Evolutionary conservation across 2,888 invertebrate genomes (phyloP).

Genomic region (Glyphotaelius pellucidus): DNA sequence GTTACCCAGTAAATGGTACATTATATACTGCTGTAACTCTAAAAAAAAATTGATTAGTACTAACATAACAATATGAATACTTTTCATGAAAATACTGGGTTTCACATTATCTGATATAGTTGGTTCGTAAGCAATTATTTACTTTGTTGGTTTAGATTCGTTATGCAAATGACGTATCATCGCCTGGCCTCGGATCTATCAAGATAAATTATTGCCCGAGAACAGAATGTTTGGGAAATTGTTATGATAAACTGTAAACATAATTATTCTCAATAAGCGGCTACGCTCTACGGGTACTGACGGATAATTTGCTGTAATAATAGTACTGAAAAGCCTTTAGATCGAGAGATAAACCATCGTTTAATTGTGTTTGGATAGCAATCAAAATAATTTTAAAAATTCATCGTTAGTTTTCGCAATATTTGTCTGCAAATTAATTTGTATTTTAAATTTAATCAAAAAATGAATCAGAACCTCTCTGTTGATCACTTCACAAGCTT

Average conservation of each 20-base stretch:
- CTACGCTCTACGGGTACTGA: neutral
- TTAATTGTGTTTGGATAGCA: neutral
- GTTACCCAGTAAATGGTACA: too few species aligned
- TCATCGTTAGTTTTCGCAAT: too few species aligned
- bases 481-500: too few species aligned
- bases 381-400: neutral
- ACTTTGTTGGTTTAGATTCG: neutral
- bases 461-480: too few species aligned
- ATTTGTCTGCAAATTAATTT: too few species aligned
- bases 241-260: constrained; percentile 4
- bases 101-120: neutral
- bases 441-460: too few species aligned
- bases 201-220: constrained; percentile 23
- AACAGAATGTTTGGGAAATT: constrained; percentile 13
- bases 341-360: neutral
- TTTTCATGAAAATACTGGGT: too few species aligned
- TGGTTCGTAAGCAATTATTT: neutral
- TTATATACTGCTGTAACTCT: too few species aligned
- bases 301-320: neutral
- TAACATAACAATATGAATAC: too few species aligned
- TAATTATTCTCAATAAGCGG: neutral
- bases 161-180: constrained; percentile 32
- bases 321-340: neutral
- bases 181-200: neutral
- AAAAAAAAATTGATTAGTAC: too few species aligned